A percentile compares a stretch with the other conserved stretches of the same genome.
Conservation (phyloP, 2,888 invertebrate species). For the Drosophila multiciliata region DNA sequence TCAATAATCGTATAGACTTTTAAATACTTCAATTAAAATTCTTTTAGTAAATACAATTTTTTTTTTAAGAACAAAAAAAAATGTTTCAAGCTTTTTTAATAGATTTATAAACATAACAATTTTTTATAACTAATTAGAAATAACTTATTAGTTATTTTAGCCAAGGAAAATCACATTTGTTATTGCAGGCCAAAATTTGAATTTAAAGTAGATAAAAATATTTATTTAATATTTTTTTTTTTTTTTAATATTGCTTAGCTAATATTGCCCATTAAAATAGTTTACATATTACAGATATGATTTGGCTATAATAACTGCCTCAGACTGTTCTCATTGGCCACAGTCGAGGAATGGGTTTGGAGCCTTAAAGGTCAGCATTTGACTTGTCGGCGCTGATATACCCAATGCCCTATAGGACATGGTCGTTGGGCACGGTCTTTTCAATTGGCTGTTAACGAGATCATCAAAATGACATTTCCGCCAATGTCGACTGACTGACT, state of each 20-base stretch:
- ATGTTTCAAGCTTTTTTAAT: neutral
- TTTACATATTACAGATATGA: slow-evolving; percentile 16
- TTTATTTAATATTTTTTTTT: neutral
- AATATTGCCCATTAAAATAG: slow-evolving; percentile 17
- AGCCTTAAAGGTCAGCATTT: slow-evolving; percentile 8
- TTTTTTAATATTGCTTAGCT: no score
- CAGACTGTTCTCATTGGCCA: slow-evolving; percentile 16
- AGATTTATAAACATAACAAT: neutral
- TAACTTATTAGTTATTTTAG: neutral
- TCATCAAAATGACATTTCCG: slow-evolving; percentile 66
- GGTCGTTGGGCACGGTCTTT: slow-evolving; percentile 47
- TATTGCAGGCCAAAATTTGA: neutral
- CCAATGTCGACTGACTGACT: slow-evolving; percentile 22
- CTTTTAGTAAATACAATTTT: neutral
- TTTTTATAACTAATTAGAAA: neutral
- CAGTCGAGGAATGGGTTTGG: slow-evolving; percentile 25
- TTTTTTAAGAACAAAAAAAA: neutral
- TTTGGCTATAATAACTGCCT: slow-evolving; percentile 41
- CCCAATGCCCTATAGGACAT: neutral
- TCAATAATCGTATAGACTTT: neutral
- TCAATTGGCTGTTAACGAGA: slow-evolving; percentile 67
- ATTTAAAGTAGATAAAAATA: neutral
- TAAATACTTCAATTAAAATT: neutral
- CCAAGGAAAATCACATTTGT: neutral
- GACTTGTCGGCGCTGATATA: slow-evolving; percentile 2